These are phyloP conservation scores for Panulirus ornatus DNA, from an alignment of 1,140 invertebrate genomes.

Conservation along the genomic window DNA sequence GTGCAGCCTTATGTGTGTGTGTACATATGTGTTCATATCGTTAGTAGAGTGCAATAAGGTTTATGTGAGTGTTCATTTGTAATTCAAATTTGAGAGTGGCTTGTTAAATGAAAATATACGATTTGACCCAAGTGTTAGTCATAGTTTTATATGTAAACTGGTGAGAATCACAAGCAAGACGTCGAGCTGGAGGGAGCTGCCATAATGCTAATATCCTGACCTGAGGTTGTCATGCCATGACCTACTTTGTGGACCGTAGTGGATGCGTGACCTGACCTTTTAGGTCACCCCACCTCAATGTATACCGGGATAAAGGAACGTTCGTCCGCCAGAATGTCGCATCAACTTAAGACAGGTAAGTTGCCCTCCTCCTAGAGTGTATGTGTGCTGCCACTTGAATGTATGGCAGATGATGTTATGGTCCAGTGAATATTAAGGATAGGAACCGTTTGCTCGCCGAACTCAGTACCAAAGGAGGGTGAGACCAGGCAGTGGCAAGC, in stretches of 20 bases:
- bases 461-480: too few species aligned
- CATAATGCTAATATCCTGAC: neutral
- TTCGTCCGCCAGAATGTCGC: neutral
- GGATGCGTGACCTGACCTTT: conserved; percentile 5
- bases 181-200: neutral
- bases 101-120: neutral
- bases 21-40: too few species aligned
- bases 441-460: too few species aligned
- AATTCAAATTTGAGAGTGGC: neutral
- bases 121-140: neutral
- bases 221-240: neutral
- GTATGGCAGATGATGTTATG: too few species aligned
- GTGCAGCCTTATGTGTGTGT: neutral
- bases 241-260: neutral
- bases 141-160: too few species aligned
- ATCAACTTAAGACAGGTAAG: neutral
- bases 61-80: neutral
- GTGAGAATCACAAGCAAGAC: neutral
- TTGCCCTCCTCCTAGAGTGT: too few species aligned
- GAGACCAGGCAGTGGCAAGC: too few species aligned
- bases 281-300: neutral
- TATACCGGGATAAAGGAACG: neutral
- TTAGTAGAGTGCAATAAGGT: neutral
- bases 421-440: too few species aligned
- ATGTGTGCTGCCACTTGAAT: too few species aligned